These are phyloP conservation scores for Sialia sialis DNA, from an alignment of 2,113 vertebrate genomes.

Conservation along the genomic window DNA sequence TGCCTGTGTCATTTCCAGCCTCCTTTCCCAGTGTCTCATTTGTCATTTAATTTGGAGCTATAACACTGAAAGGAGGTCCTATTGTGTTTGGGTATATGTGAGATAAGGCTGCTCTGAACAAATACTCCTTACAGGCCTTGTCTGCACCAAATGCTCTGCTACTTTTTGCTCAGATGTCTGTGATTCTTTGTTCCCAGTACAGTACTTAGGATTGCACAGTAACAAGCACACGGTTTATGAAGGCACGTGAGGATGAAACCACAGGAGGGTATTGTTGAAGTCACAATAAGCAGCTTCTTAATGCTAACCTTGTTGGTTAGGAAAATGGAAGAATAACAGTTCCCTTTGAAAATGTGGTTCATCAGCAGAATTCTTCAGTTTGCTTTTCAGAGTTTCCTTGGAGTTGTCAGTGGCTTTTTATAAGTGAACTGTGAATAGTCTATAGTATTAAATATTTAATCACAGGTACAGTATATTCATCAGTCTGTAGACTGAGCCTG, in stretches of 20 bases:
- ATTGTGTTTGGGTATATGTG: neutral
- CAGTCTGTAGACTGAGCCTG: slow-evolving; percentile 31
- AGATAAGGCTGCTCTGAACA: slow-evolving; percentile 27
- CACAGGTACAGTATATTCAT: slow-evolving; percentile 33
- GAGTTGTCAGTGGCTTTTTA: slow-evolving; percentile 45
- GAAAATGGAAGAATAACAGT: slow-evolving; percentile 5
- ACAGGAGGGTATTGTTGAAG: neutral
- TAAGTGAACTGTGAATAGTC: slow-evolving; percentile 38
- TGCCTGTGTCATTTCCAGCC: neutral
- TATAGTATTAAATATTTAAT: slow-evolving; percentile 66
- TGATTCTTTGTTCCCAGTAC: slow-evolving; percentile 22
- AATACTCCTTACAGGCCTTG: slow-evolving; percentile 16
- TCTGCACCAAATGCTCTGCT: slow-evolving; percentile 13
- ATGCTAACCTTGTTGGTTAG: slow-evolving; percentile 7
- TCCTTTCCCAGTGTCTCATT: neutral
- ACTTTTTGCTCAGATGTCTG: neutral
- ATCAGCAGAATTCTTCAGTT: slow-evolving; percentile 54
- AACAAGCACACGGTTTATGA: neutral
- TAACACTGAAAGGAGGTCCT: neutral
- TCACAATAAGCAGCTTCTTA: slow-evolving; percentile 32
- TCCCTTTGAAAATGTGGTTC: slow-evolving; percentile 23
- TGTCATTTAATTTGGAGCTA: neutral
- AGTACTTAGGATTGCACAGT: slow-evolving; percentile 19
- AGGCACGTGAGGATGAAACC: slow-evolving; percentile 39
- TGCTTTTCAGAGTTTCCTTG: slow-evolving; percentile 13